A percentile compares a stretch with the other conserved stretches of the same genome.
phyloP scores from a whole-genome alignment of 2,888 invertebrate species.

The Tetragonula carbonaria region DNA sequence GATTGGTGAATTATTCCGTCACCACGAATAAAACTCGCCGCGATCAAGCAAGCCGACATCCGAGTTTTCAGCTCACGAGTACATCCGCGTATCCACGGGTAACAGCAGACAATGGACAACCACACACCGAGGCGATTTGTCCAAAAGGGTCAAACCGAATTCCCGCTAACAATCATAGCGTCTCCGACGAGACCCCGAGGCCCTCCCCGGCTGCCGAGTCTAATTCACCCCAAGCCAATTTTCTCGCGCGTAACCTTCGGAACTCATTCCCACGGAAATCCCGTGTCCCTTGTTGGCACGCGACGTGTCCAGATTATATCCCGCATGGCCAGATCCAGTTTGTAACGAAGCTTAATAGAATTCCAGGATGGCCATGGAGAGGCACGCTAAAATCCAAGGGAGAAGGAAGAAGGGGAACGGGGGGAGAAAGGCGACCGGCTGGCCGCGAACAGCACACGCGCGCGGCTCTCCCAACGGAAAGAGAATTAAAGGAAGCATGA shows the following conservation, averaged over 20 bases:
- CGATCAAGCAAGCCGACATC: no score
- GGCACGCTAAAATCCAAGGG: conserved; percentile 74
- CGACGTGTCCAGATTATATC: conserved; percentile 61
- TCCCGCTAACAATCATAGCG: background rate
- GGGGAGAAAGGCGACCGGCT: conserved; percentile 60
- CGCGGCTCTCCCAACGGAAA: conserved; percentile 1
- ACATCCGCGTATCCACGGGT: no score
- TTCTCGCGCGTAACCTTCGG: background rate
- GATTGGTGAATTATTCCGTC: no score
- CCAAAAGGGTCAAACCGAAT: background rate
- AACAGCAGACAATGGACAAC: background rate
- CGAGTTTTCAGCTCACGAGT: no score
- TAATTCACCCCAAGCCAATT: background rate
- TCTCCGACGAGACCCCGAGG: background rate
- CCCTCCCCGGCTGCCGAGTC: background rate
- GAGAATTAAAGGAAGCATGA: background rate
- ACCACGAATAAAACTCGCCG: no score
- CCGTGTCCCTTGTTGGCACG: conserved; percentile 12
- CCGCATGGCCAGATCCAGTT: conserved; percentile 57
- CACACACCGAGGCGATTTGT: background rate
- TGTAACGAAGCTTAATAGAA: conserved; percentile 77
- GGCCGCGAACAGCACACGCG: conserved; percentile 33
- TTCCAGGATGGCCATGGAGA: conserved; percentile 60
- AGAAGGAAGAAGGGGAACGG: conserved; percentile 68
- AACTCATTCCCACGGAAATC: background rate